Evolutionary conservation across 2,888 invertebrate species (phyloP).

Genomic region (Buathra laborator): DNA sequence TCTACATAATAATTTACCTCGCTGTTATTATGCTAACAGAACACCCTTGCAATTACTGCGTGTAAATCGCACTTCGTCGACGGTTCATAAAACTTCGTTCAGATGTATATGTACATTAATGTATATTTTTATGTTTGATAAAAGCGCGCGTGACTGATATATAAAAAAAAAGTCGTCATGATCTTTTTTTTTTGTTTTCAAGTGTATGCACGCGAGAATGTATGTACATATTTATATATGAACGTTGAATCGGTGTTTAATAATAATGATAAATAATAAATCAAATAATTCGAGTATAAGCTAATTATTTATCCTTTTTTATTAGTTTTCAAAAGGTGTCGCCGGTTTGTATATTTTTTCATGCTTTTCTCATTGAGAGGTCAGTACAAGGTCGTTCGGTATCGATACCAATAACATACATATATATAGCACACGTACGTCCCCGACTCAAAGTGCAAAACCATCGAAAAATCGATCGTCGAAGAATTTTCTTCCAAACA

Average conservation of each 20-base stretch:
- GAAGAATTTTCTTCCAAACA: neutral
- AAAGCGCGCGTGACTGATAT: slow-evolving; percentile 42
- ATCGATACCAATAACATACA: neutral
- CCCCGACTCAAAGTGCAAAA: neutral
- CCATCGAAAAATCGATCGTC: neutral
- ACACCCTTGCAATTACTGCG: neutral
- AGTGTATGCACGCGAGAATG: slow-evolving; percentile 69
- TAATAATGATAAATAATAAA: slow-evolving; percentile 64
- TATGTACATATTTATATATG: slow-evolving; percentile 78
- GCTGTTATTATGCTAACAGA: slow-evolving; percentile 10
- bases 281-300: slow-evolving; percentile 31
- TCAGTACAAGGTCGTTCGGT: neutral
- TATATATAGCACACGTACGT: neutral
- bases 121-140: slow-evolving; percentile 80
- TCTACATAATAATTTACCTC: slow-evolving; percentile 3
- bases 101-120: slow-evolving; percentile 77
- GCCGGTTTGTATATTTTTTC: too few relatives aligned
- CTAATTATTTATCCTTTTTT: neutral
- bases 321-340: neutral
- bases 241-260: slow-evolving; percentile 77
- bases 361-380: neutral
- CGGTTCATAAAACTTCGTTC: slow-evolving; percentile 31
- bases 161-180: neutral
- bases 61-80: neutral
- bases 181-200: slow-evolving; percentile 57